Percentiles rank a stretch among this genome's conserved stretches.
These are phyloP conservation scores for Penaeus chinensis DNA, from an alignment of 1,140 invertebrate genomes.

Conservation along the genomic window DNA sequence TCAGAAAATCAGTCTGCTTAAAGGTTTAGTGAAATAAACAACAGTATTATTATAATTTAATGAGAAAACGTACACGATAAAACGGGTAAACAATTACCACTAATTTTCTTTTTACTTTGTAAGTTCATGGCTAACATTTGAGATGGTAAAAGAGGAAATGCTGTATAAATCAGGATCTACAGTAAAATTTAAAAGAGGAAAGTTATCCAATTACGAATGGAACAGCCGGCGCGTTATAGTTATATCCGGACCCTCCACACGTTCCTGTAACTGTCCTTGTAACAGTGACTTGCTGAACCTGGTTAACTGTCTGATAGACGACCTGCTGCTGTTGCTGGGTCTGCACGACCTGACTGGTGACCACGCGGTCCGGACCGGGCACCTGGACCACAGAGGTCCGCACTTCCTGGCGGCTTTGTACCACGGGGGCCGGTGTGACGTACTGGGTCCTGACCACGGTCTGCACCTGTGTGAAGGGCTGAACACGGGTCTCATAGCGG, in stretches of 20 bases:
- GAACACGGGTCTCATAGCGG: conserved; percentile 38
- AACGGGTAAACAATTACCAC: no score
- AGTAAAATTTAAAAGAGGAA: not conserved
- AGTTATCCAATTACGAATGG: conserved; percentile 38
- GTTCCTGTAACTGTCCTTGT: conserved; percentile 43
- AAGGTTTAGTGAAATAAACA: no score
- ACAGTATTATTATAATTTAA: no score
- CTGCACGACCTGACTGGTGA: conserved; percentile 38
- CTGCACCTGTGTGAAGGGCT: conserved; percentile 55
- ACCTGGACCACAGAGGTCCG: conserved; percentile 50
- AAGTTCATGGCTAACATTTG: no score
- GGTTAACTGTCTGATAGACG: conserved; percentile 51
- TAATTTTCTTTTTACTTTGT: no score
- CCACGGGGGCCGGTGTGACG: conserved; percentile 36
- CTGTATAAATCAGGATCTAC: not conserved
- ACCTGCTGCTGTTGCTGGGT: conserved; percentile 53
- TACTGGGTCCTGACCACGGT: conserved; percentile 51
- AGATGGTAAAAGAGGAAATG: not conserved
- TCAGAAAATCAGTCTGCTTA: no score
- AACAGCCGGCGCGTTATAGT: conserved; percentile 38
- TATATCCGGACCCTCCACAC: conserved; percentile 48
- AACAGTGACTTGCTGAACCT: conserved; percentile 36
- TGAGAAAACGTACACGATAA: no score
- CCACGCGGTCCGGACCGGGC: conserved; percentile 36
- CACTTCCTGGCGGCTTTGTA: conserved; percentile 22